Base-by-base conservation (phyloP, 1,140 invertebrate genomes). In the Gryllus bimaculatus region DNA sequence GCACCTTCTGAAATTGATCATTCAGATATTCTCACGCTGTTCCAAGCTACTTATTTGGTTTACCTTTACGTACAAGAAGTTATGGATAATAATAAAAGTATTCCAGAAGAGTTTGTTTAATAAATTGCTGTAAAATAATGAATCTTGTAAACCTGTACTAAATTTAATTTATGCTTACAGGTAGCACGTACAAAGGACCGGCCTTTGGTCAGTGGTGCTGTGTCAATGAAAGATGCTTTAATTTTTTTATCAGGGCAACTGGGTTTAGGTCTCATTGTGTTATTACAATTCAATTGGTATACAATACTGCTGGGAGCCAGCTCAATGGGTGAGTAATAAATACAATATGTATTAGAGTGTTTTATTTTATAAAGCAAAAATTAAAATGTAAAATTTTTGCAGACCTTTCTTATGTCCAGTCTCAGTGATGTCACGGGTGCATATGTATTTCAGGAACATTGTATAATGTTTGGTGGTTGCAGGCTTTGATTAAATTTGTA, bases 251-350 rank as follows among this genome's bases (percentile, higher is more conserved):
- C 88, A 8, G 90, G 90, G 12, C 95, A 98, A 84, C 88, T 98
- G 20, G 92, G 91, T 81, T 81, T 94, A 7, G 95, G 95, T 47
- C 88, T 98, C 15, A 84, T 90, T 0, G 90, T 99, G 79, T 87
- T 99, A 6, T 85, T 98, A 15, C 95, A 98, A 85, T 87, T 99
- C 0, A 98, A 99, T 86, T 95, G 92, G 90, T 94, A 95, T 83
- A 96, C 94, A 82, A 90, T 98, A 80, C 83, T 93, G 73, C 86
- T 98, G 73, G 95, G 95, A 76, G 93, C 94, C 21, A 93, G 91
- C 83, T 97, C 95, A 21, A 85, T 96, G 88, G 87, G 90, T 92
- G 85, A 85, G 85, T n/a, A 18, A 7, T 48, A 39, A 8, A 20
- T 8, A 12, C 8, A n/a, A n/a, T n/a, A n/a, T 77, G 0, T 20